Percentiles rank a stretch among this genome's conserved stretches.
These are phyloP conservation scores for Lasioglossum lativentre DNA, from an alignment of 2,888 invertebrate species.

Conservation along the genomic window DNA sequence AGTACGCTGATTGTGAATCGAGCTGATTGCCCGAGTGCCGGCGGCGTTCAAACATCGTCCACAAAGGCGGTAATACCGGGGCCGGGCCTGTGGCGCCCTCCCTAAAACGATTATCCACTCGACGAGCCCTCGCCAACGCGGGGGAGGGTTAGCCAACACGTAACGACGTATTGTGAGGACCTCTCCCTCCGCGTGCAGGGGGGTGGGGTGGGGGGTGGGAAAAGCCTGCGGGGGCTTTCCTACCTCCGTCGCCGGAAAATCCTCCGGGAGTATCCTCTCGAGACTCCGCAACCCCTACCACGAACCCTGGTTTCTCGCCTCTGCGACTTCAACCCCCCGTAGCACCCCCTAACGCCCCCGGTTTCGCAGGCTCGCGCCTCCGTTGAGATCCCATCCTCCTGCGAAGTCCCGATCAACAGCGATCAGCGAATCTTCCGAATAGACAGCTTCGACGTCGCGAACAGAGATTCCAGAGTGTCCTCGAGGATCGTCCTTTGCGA, in stretches of 20 bases:
- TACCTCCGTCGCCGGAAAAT: slow-evolving; percentile 72
- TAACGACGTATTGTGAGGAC: slow-evolving; percentile 82
- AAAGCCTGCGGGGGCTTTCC: slow-evolving; percentile 77
- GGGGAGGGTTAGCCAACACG: slow-evolving; percentile 77
- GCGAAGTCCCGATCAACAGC: slow-evolving; percentile 43
- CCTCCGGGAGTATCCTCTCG: slow-evolving; percentile 74
- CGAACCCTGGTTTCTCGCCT: slow-evolving; percentile 23
- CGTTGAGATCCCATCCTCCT: slow-evolving; percentile 19
- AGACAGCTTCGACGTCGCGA: slow-evolving; percentile 17
- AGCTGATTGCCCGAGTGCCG: slow-evolving; percentile 82
- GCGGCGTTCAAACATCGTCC: slow-evolving; percentile 81
- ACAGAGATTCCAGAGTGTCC: slow-evolving; percentile 35
- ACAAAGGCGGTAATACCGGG: slow-evolving; percentile 82
- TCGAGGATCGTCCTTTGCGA: slow-evolving; percentile 14
- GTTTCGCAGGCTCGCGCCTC: slow-evolving; percentile 16
- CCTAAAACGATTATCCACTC: slow-evolving; percentile 84
- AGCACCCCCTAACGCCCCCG: not conserved
- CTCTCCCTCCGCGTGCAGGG: slow-evolving; percentile 47
- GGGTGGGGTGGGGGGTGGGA: slow-evolving; percentile 55
- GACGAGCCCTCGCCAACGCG: slow-evolving; percentile 74
- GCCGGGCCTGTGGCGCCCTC: slow-evolving; percentile 73
- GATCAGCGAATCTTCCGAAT: slow-evolving; percentile 24
- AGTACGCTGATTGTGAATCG: slow-evolving; percentile 82
- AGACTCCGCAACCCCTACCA: slow-evolving; percentile 57
- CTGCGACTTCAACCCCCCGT: slow-evolving; percentile 20